A percentile compares a stretch with the other conserved stretches of the same genome.
These are phyloP conservation scores for Siderastrea siderea DNA, from an alignment of 92 coral and sea anemone species.

Conservation along the genomic window DNA sequence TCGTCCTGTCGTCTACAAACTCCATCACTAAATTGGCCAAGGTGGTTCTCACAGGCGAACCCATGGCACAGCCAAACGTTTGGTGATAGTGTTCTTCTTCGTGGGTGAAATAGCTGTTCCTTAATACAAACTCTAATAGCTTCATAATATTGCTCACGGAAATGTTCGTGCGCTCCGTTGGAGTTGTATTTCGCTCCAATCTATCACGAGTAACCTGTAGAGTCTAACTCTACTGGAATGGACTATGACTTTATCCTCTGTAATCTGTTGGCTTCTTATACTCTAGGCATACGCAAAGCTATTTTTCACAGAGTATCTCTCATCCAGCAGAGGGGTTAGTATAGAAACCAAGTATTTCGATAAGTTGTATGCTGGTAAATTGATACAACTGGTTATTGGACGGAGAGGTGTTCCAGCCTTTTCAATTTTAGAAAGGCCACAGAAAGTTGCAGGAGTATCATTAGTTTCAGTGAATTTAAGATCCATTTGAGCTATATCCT, in stretches of 20 bases:
- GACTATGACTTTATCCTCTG: background rate
- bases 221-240: background rate
- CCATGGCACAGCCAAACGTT: background rate
- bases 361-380: background rate
- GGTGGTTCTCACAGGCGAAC: background rate
- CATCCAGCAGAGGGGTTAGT: no score
- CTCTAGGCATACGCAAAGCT: background rate
- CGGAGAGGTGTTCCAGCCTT: background rate
- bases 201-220: background rate
- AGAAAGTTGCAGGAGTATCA: background rate
- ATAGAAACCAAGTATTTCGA: background rate
- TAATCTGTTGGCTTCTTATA: background rate
- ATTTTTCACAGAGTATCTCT: no score
- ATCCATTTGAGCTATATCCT: background rate
- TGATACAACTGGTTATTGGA: constrained; percentile 5
- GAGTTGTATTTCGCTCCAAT: no score
- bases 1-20: background rate
- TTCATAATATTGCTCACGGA: background rate
- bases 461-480: background rate
- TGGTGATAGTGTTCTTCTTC: no score
- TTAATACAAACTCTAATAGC: background rate
- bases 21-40: constrained; percentile 1
- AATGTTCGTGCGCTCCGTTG: background rate
- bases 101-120: no score
- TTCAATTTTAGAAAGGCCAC: background rate